Conservation (phyloP, 2,888 invertebrate genomes). For the Monoplex corrugatus region DNA sequence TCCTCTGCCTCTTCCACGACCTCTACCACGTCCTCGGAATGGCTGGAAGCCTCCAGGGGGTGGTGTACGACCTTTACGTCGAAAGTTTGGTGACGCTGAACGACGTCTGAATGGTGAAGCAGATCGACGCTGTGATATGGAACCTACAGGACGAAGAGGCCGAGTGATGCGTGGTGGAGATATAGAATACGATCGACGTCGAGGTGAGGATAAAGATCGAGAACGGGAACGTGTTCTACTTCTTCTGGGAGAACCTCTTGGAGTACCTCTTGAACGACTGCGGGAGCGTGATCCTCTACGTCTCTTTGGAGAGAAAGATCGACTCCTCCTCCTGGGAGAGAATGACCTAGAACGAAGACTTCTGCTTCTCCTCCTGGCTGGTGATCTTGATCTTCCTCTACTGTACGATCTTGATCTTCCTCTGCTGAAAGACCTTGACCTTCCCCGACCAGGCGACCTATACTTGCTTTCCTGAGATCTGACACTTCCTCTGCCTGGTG, state of each 20-base stretch:
- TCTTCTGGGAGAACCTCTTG: slow-evolving; percentile 37
- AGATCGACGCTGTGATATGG: not conserved
- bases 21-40: slow-evolving; percentile 43
- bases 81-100: slow-evolving; percentile 38
- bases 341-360: slow-evolving; percentile 37
- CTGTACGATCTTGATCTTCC: slow-evolving; percentile 53
- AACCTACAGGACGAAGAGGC: slow-evolving; percentile 27
- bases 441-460: slow-evolving; percentile 57
- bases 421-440: slow-evolving; percentile 54
- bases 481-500: slow-evolving; percentile 52
- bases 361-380: slow-evolving; percentile 34
- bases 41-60: slow-evolving; percentile 12
- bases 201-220: slow-evolving; percentile 54
- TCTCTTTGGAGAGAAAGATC: slow-evolving; percentile 42
- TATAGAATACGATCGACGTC: slow-evolving; percentile 39
- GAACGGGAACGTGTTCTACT: slow-evolving; percentile 51
- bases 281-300: slow-evolving; percentile 9
- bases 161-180: slow-evolving; percentile 42
- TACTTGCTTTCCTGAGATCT: slow-evolving; percentile 56
- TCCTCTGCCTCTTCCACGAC: slow-evolving; percentile 40
- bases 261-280: slow-evolving; percentile 17
- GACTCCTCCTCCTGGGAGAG: slow-evolving; percentile 35
- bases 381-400: slow-evolving; percentile 57
- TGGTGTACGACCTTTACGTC: slow-evolving; percentile 40
- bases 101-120: slow-evolving; percentile 41